These are phyloP conservation scores for Coenonympha arcania DNA, from an alignment of 2,888 invertebrate genomes.

Conservation along the genomic window DNA sequence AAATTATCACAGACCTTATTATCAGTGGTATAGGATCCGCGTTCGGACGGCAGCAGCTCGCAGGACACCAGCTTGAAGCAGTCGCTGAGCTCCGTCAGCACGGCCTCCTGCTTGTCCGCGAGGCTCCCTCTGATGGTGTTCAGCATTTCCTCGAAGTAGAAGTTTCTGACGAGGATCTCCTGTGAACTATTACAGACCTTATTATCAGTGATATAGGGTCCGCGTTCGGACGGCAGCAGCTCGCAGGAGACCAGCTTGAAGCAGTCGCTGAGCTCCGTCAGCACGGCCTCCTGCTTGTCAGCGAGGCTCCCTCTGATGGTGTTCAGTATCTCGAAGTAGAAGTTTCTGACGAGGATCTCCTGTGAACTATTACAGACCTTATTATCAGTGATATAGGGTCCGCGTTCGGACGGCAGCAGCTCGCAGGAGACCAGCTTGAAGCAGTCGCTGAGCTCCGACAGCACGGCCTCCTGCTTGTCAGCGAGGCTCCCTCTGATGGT, in stretches of 20 bases:
- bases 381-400: slow-evolving; percentile 62
- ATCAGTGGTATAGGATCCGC: slow-evolving; percentile 62
- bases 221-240: slow-evolving; percentile 72
- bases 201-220: slow-evolving; percentile 62
- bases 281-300: slow-evolving; percentile 59
- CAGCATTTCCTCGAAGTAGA: slow-evolving; percentile 87
- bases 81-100: slow-evolving; percentile 72
- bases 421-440: slow-evolving; percentile 72
- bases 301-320: slow-evolving; percentile 71
- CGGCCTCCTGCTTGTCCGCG: slow-evolving; percentile 54
- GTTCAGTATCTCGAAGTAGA: slow-evolving; percentile 87
- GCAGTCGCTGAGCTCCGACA: slow-evolving; percentile 72
- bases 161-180: slow-evolving; percentile 82
- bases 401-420: slow-evolving; percentile 72
- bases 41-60: slow-evolving; percentile 72
- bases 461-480: slow-evolving; percentile 59
- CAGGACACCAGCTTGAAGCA: slow-evolving; percentile 73
- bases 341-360: slow-evolving; percentile 82
- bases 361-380: too few species aligned
- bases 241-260: slow-evolving; percentile 72
- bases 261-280: slow-evolving; percentile 72
- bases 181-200: too few species aligned
- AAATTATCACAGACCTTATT: slow-evolving; percentile 42
- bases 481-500: slow-evolving; percentile 71
- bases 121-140: slow-evolving; percentile 75